These are phyloP conservation scores for Pteronura brasiliensis DNA, from an alignment of 2,113 vertebrate genomes.

Conservation along the genomic window DNA sequence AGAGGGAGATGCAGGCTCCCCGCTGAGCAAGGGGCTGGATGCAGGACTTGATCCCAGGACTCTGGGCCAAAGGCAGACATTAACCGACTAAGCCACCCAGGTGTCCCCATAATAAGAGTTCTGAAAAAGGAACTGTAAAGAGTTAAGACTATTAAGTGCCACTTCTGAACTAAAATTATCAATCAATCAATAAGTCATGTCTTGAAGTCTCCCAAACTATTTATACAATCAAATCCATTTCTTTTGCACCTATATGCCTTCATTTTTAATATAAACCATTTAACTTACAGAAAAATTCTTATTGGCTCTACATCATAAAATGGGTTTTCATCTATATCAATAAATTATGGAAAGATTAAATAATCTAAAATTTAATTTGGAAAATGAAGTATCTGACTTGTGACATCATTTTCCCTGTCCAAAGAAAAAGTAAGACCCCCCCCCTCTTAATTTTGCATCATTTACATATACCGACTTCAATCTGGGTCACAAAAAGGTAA, in stretches of 20 bases:
- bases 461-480: neutral
- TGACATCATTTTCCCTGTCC: neutral
- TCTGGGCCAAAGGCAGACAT: neutral
- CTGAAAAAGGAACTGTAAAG: neutral
- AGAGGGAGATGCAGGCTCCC: neutral
- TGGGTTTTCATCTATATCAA: neutral
- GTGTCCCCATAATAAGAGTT: neutral
- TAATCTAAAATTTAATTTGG: neutral
- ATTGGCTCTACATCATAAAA: neutral
- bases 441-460: neutral
- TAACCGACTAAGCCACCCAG: neutral
- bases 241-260: neutral
- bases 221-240: neutral
- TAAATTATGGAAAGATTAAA: neutral
- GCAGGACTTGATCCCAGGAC: neutral
- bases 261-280: conserved; percentile 7
- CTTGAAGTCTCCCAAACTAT: neutral
- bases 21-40: neutral
- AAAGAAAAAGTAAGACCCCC: neutral
- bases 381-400: neutral
- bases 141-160: neutral
- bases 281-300: neutral
- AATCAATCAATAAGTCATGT: neutral
- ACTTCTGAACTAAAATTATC: neutral
- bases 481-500: neutral